Evolutionary conservation across 2,888 invertebrate species (phyloP).

Genomic region (Hypena proboscidalis): DNA sequence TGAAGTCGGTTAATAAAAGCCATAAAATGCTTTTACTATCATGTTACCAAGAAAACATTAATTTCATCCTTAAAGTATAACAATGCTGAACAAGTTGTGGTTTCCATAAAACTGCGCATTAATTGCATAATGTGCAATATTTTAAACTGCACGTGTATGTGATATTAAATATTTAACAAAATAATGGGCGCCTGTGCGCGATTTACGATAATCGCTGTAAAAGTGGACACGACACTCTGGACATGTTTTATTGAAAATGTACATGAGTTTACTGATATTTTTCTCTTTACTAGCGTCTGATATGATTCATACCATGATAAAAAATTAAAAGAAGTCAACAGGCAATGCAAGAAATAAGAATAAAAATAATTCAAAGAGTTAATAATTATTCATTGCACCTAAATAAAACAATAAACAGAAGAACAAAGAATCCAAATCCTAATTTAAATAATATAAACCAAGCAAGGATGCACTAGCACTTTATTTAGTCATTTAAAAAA

Average conservation of each 20-base stretch:
- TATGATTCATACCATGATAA: too few species aligned
- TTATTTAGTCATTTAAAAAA: too few species aligned
- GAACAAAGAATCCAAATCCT: too few species aligned
- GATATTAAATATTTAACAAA: slow-evolving; percentile 18
- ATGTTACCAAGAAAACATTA: neutral
- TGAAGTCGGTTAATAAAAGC: neutral
- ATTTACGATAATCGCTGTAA: slow-evolving; percentile 17
- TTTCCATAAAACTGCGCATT: slow-evolving; percentile 12
- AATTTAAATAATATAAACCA: too few species aligned
- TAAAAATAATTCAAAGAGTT: too few species aligned
- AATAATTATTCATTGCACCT: too few species aligned
- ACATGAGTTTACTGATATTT: neutral
- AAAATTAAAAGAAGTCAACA: too few species aligned
- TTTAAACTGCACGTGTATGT: slow-evolving; percentile 7
- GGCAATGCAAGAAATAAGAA: too few species aligned
- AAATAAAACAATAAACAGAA: too few species aligned
- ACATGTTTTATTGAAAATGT: slow-evolving; percentile 1
- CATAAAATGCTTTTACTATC: neutral
- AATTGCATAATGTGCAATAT: slow-evolving; percentile 10
- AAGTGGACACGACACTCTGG: slow-evolving; percentile 2
- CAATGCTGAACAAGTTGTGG: slow-evolving; percentile 2
- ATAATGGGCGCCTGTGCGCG: slow-evolving; percentile 8
- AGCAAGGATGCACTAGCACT: too few species aligned
- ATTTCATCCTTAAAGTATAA: neutral
- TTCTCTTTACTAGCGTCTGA: too few species aligned